phyloP scores from a whole-genome alignment of 2,113 vertebrate genomes.

The Caloenas nicobarica region DNA sequence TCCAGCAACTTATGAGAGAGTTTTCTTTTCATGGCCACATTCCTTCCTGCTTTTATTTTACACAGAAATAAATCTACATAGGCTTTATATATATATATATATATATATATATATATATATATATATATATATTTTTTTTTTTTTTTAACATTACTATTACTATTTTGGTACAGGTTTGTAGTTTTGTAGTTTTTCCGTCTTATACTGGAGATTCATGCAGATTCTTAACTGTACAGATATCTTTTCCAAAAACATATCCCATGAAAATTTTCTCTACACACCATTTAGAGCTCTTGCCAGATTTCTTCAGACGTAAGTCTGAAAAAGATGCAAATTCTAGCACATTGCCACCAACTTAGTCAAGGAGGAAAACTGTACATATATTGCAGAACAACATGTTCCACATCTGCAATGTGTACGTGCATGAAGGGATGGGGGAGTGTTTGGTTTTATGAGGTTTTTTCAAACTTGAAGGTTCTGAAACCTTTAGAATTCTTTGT shows the following conservation, averaged over 20 bases:
- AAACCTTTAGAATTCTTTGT: neutral
- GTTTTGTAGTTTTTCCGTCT: neutral
- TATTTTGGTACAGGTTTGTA: neutral
- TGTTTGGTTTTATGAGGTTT: neutral
- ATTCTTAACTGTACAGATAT: neutral
- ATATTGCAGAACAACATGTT: rapidly evolving
- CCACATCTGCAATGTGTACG: rapidly evolving
- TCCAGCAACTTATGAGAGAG: neutral
- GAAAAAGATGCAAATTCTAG: neutral
- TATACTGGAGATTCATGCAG: neutral
- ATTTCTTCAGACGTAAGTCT: neutral
- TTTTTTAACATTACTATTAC: neutral
- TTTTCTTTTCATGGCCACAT: neutral
- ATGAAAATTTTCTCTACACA: neutral
- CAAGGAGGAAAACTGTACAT: neutral
- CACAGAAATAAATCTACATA: neutral
- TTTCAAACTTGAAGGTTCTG: neutral
- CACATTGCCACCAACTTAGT: neutral
- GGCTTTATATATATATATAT: neutral
- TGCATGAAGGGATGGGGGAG: neutral
- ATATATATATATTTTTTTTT: too few species aligned
- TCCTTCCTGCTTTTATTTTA: neutral
- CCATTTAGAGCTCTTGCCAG: neutral
- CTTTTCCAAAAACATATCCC: neutral
- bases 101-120: too few species aligned